Base-by-base conservation (phyloP, 2,113 vertebrate genomes). In the Otocyon megalotis region DNA sequence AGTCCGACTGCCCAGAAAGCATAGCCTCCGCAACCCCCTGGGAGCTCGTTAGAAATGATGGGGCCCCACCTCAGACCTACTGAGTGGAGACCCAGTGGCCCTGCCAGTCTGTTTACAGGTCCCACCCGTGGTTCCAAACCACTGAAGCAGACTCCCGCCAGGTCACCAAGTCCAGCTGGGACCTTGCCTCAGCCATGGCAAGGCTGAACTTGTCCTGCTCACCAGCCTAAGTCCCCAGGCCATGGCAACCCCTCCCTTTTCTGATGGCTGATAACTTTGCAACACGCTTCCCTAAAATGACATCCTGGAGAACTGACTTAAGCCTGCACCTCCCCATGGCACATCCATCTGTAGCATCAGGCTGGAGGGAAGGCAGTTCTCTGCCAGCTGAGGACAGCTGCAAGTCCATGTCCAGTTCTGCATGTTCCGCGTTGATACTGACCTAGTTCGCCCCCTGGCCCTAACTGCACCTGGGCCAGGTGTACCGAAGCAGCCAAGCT, bases 381-480 rank as follows among this genome's bases (percentile, higher is more conserved):
- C 22, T 48, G 63, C 63, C 19, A 76, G 26, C 11, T 60, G 35
- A 43, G 30, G 72, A 89, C 50, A 81, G 83, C 90, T 88, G 62
- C 16, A 82, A 87, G 16, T 35, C 58, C 77, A 37, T 32, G 69
- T 20, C 48, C 76, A 72, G 60, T 71, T 82, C 85, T 28, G 12
- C 43, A 3, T 56, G 63, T 94, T 85, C 82, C 32, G 22, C 62
- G 13, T 16, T 12, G 5, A 20, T 16, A 2, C 28, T 60, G 87
- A 93, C 65, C 87, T 67, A 67, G 32, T 97, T 93, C 77, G 28
- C 30, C 35, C 17, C 26, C 37, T 67, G 56, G 69, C 86, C 37
- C 54, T 8, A 2, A 58, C 37, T 43, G 17, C 22, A 81, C 85
- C 81, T 54, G 32, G 87, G 53, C 76, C 92, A 60, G 35, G 54